These are phyloP conservation scores for Sphaeridia pumilis DNA, from an alignment of 2,888 invertebrate genomes.

Conservation along the genomic window DNA sequence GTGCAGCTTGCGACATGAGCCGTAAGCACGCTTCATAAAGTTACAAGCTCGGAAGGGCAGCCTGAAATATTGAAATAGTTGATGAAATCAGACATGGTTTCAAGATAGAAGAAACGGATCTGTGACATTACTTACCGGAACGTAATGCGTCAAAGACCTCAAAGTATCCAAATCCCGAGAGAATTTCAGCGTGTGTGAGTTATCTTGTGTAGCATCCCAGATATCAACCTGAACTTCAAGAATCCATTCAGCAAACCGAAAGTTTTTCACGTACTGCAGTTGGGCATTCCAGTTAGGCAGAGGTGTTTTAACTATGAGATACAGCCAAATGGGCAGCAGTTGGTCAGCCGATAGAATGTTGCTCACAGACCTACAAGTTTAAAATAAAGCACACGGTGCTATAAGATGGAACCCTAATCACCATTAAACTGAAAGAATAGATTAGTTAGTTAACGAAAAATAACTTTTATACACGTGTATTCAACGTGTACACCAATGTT, in stretches of 20 bases:
- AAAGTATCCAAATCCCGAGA: constrained; percentile 77
- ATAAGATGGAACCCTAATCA: no score
- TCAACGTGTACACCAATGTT: no score
- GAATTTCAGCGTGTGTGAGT: constrained; percentile 50
- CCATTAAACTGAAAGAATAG: no score
- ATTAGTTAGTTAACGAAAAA: no score
- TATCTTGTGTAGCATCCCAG: constrained; percentile 61
- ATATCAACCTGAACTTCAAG: constrained; percentile 77
- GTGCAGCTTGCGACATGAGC: constrained; percentile 90
- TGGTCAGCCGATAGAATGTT: constrained; percentile 50
- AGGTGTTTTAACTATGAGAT: constrained; percentile 64
- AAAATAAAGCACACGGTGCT: no score
- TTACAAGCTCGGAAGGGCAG: constrained; percentile 71
- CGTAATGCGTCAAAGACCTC: constrained; percentile 64
- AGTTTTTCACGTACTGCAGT: constrained; percentile 62
- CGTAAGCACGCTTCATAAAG: constrained; percentile 84
- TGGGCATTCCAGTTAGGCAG: constrained; percentile 73
- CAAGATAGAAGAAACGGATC: no score
- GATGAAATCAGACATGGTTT: no score
- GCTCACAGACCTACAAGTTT: no score
- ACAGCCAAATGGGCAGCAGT: constrained; percentile 63
- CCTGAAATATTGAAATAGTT: constrained; percentile 43
- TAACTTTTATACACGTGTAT: no score
- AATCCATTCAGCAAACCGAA: constrained; percentile 83
- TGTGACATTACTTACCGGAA: constrained; percentile 56